Evolutionary conservation across 2,113 vertebrate species (phyloP), one percentile per base, ranked within the genome.

Genomic region (Gymnorhina tibicen): DNA sequence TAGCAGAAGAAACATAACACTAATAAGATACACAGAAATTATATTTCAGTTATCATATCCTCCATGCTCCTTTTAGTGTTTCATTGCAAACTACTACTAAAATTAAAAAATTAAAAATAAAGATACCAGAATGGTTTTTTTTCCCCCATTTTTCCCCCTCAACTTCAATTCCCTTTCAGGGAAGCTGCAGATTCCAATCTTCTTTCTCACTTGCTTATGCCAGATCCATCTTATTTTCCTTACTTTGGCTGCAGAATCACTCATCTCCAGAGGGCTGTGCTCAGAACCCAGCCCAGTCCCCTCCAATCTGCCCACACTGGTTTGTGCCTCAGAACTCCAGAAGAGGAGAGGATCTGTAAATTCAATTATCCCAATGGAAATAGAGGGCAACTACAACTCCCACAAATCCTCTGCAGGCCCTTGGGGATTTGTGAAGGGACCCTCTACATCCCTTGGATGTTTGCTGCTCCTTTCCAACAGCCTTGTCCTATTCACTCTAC

Each of bases 61-160:
- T 35, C 41, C 46, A 6, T 2, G 15, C 8, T 70, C 37, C 35
- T 77, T 72, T 59, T 30, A 35, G 13, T 30, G 23, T 16, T 73
- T 59, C 10, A 49, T 52, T 62, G 9, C 11, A 39, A 87, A 42
- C 20, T 39, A 50, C 13, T 32, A 22, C 14, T 49, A 42, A 42
- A 52, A 39, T 18, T n/a, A 16, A 60, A 37, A 22, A 50, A 39
- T 4, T n/a, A 20, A 17, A 42, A 21, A 11, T 5, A 15, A 46
- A 53, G 35, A 23, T 10, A 7, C 6, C 16, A 56, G 11, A 16
- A 19, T 16, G 4, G n/a, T n/a, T 4, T 52, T n/a, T 56, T 9
- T 2, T 0, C 6, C 5, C 20, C 15, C 3, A 9, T 23, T 3
- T 7, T 39, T 62, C 22, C 35, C 66, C 5, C 46, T 69, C 2